Percentiles rank a stretch among this genome's conserved stretches.
These are phyloP conservation scores for Chascanopsetta lugubris DNA, from an alignment of 2,113 vertebrate species.

Conservation along the genomic window DNA sequence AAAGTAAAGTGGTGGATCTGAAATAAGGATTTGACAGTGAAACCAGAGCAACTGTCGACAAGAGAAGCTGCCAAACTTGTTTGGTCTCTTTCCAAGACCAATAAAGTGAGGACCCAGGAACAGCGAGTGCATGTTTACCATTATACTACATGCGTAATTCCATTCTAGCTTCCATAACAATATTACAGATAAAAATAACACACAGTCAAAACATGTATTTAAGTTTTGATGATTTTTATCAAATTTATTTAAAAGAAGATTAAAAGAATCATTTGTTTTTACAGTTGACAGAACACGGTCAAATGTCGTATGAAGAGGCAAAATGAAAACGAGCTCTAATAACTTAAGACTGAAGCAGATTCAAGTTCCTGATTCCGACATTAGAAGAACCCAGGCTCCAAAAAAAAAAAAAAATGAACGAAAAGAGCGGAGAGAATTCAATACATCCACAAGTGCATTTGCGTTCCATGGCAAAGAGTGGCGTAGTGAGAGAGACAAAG, in stretches of 20 bases:
- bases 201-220: not conserved
- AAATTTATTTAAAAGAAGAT: slow-evolving; percentile 82
- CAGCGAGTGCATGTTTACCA: too few relatives aligned
- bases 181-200: too few relatives aligned
- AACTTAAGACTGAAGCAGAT: slow-evolving; percentile 80
- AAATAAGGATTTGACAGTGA: not conserved
- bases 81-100: not conserved
- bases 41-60: not conserved
- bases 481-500: slow-evolving; percentile 59
- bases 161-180: too few relatives aligned
- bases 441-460: slow-evolving; percentile 67
- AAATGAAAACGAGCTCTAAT: slow-evolving; percentile 68
- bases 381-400: slow-evolving; percentile 56
- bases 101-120: too few relatives aligned
- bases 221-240: slow-evolving; percentile 51
- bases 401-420: too few relatives aligned
- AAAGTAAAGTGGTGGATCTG: too few relatives aligned
- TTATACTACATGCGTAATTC: too few relatives aligned
- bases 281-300: slow-evolving; percentile 67
- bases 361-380: slow-evolving; percentile 72
- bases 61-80: not conserved
- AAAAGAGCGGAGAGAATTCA: slow-evolving; percentile 43
- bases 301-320: slow-evolving; percentile 69
- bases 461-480: slow-evolving; percentile 58
- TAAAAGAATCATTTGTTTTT: slow-evolving; percentile 79